phyloP scores from a whole-genome alignment of 1,140 invertebrate species.

The Prorops nasuta region DNA sequence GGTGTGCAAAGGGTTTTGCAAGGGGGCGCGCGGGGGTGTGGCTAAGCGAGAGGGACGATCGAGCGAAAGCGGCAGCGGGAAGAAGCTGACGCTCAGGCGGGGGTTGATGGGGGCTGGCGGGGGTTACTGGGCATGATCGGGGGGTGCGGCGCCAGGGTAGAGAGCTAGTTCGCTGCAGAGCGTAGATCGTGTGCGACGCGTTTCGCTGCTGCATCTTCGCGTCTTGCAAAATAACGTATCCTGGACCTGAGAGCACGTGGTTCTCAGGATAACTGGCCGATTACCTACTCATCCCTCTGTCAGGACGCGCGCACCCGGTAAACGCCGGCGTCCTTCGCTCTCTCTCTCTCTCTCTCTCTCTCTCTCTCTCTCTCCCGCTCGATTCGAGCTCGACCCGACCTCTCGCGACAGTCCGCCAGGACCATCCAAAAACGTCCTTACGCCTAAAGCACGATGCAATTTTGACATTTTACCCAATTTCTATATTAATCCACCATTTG shows the following conservation, averaged over 20 bases:
- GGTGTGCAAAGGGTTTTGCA: too few relatives aligned
- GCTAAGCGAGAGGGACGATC: conserved; percentile 1
- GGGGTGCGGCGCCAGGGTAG: conserved; percentile 35
- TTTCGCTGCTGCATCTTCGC: conserved; percentile 20
- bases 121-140: conserved; percentile 10
- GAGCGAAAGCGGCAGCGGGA: conserved; percentile 23
- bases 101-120: conserved; percentile 6
- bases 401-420: conserved; percentile 11
- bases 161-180: conserved; percentile 50
- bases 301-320: background rate
- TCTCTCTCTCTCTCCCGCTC: background rate
- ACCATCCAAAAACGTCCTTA: conserved; percentile 3
- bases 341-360: background rate
- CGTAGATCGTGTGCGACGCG: conserved; percentile 48
- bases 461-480: too few relatives aligned
- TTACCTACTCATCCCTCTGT: too few relatives aligned
- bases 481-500: conserved; percentile 1
- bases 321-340: background rate
- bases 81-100: conserved; percentile 34
- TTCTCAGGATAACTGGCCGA: too few relatives aligned
- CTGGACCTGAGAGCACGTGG: too few relatives aligned
- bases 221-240: too few relatives aligned
- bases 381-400: conserved; percentile 15
- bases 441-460: background rate
- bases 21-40: conserved; percentile 2